Percentiles rank a stretch among this genome's conserved stretches.
phyloP scores from a whole-genome alignment of 1,140 invertebrate species.

The Drosophila sulfurigaster region DNA sequence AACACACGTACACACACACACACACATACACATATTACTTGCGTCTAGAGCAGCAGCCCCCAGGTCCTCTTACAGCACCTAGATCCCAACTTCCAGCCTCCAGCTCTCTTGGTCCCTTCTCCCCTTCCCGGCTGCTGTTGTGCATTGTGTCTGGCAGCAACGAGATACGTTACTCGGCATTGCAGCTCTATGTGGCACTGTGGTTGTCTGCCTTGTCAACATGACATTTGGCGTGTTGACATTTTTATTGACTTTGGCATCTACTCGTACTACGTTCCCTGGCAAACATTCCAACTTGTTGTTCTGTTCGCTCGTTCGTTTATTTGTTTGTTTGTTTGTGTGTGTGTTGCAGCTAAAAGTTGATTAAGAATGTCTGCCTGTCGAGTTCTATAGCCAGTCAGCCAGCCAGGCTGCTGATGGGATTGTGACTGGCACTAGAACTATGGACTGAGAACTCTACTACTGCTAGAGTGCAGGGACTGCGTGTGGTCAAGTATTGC shows the following conservation, averaged over 20 bases:
- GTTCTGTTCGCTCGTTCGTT: slow-evolving; percentile 15
- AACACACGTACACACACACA: background rate
- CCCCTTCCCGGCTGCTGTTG: background rate
- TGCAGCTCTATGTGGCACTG: slow-evolving; percentile 8
- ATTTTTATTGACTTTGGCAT: slow-evolving; percentile 82
- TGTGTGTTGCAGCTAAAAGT: slow-evolving; percentile 59
- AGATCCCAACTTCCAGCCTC: slow-evolving; percentile 15
- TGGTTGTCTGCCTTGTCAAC: slow-evolving; percentile 75
- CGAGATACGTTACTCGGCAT: slow-evolving; percentile 4
- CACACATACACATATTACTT: background rate
- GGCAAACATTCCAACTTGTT: slow-evolving; percentile 37
- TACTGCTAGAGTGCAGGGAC: background rate
- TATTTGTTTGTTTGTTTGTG: slow-evolving; percentile 31
- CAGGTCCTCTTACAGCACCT: background rate
- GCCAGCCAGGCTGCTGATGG: slow-evolving; percentile 23
- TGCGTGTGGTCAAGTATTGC: slow-evolving; percentile 51
- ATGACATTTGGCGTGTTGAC: slow-evolving; percentile 82
- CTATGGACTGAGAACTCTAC: background rate
- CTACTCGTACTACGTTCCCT: slow-evolving; percentile 35
- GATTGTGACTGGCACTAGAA: background rate
- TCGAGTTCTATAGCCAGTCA: slow-evolving; percentile 27
- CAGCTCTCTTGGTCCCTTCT: background rate
- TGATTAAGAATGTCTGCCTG: slow-evolving; percentile 72
- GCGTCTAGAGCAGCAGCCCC: slow-evolving; percentile 13
- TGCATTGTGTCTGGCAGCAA: slow-evolving; percentile 38